These are phyloP conservation scores for Aphelocoma californica DNA, from an alignment of 2,797 vertebrate species.

Conservation along the genomic window DNA sequence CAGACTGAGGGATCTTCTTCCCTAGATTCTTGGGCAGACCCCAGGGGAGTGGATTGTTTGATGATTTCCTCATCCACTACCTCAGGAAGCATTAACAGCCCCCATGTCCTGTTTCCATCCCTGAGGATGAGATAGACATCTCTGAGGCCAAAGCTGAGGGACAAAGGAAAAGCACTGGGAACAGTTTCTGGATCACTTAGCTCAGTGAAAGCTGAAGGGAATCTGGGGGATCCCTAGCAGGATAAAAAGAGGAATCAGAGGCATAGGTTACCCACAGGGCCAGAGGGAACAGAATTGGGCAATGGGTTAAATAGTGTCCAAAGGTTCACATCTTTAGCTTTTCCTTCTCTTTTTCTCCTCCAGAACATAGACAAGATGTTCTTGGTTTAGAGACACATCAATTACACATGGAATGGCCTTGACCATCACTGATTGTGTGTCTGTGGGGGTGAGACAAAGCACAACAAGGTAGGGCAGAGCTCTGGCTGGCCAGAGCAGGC, in stretches of 20 bases:
- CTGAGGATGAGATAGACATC: background rate
- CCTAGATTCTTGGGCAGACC: background rate
- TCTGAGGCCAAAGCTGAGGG: background rate
- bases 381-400: background rate
- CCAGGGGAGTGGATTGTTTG: background rate
- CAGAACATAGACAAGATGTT: background rate
- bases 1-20: background rate
- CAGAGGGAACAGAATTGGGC: background rate
- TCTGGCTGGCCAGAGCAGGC: background rate
- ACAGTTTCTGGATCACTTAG: background rate
- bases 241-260: background rate
- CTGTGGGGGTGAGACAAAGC: background rate
- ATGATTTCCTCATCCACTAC: background rate
- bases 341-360: background rate
- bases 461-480: background rate
- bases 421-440: accelerated
- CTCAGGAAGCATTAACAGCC: background rate
- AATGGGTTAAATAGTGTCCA: accelerated
- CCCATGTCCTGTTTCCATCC: background rate
- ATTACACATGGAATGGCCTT: background rate
- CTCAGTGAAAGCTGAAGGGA: background rate
- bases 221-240: background rate
- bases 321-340: background rate
- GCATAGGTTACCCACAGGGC: background rate
- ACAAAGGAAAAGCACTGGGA: background rate